A percentile compares a stretch with the other conserved stretches of the same genome.
Conservation (phyloP, 2,888 invertebrate genomes). For the Aspidapion aeneum region DNA sequence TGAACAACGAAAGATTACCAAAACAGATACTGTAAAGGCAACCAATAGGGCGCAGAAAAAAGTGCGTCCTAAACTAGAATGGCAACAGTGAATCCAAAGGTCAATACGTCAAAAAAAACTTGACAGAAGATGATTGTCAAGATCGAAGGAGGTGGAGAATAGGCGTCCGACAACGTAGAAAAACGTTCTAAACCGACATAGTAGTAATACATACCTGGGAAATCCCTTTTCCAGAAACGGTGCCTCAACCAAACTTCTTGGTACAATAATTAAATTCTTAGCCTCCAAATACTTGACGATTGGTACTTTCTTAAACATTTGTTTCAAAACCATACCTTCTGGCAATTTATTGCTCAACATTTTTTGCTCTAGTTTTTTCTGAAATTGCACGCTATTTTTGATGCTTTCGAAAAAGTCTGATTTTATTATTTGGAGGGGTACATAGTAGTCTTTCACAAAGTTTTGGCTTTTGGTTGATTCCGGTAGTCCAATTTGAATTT, state of each 20-base stretch:
- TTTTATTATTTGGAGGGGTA: constrained; percentile 47
- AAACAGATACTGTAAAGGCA: too few species aligned
- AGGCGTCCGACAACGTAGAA: too few species aligned
- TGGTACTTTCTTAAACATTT: constrained; percentile 28
- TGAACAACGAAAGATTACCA: too few species aligned
- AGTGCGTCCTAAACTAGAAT: too few species aligned
- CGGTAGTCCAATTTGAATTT: constrained; percentile 50
- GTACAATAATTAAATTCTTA: constrained; percentile 50
- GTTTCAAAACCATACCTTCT: constrained; percentile 38
- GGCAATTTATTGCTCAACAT: constrained; percentile 41
- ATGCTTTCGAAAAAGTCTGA: constrained; percentile 54
- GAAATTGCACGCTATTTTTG: constrained; percentile 48
- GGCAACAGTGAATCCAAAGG: too few species aligned
- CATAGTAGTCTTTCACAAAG: constrained; percentile 47
- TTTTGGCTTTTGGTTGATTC: constrained; percentile 37
- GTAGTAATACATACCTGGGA: constrained; percentile 46
- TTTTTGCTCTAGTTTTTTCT: constrained; percentile 45
- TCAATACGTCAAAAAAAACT: too few species aligned
- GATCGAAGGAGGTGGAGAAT: too few species aligned
- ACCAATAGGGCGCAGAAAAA: too few species aligned
- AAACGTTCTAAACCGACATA: too few species aligned
- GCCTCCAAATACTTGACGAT: constrained; percentile 46
- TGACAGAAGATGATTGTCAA: too few species aligned
- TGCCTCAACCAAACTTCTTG: constrained; percentile 45
- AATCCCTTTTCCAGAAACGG: constrained; percentile 48